Conservation (phyloP, 2,113 vertebrate species). For the Tautogolabrus adspersus region DNA sequence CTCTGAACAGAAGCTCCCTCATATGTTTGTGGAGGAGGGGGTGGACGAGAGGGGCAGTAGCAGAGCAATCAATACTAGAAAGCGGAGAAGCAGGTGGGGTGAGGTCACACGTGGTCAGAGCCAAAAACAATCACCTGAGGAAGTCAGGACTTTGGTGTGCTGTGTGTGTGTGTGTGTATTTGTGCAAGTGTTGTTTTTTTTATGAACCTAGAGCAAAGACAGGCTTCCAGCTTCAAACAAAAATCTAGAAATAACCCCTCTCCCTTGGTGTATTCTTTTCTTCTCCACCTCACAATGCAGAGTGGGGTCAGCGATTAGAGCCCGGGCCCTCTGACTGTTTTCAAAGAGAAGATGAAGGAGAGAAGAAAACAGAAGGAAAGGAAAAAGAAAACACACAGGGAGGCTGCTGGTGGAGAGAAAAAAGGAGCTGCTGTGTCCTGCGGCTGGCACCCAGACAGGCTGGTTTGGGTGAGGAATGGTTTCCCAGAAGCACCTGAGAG, state of each 20-base stretch:
- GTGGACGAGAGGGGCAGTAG: constrained; percentile 14
- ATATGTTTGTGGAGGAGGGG: background rate
- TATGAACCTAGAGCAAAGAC: background rate
- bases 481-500: constrained; percentile 82
- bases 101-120: constrained; percentile 49
- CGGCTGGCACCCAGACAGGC: constrained; percentile 69
- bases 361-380: constrained; percentile 37
- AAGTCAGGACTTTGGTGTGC: constrained; percentile 31
- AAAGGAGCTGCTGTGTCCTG: constrained; percentile 53
- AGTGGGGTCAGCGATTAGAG: constrained; percentile 37
- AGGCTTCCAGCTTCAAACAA: constrained; percentile 28
- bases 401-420: constrained; percentile 14
- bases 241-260: constrained; percentile 19
- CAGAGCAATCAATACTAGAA: constrained; percentile 56
- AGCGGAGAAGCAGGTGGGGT: constrained; percentile 44
- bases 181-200: background rate
- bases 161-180: background rate
- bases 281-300: constrained; percentile 5
- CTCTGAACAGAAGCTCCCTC: constrained; percentile 10
- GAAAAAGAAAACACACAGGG: constrained; percentile 34
- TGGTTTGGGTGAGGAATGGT: constrained; percentile 76
- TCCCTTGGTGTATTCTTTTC: constrained; percentile 22
- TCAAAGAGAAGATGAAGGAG: constrained; percentile 52
- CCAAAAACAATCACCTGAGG: constrained; percentile 50
- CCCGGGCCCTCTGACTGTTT: constrained; percentile 28